Base-by-base conservation (phyloP, 92 coral and sea anemone genomes). In the Anthopleura xanthogrammica region DNA sequence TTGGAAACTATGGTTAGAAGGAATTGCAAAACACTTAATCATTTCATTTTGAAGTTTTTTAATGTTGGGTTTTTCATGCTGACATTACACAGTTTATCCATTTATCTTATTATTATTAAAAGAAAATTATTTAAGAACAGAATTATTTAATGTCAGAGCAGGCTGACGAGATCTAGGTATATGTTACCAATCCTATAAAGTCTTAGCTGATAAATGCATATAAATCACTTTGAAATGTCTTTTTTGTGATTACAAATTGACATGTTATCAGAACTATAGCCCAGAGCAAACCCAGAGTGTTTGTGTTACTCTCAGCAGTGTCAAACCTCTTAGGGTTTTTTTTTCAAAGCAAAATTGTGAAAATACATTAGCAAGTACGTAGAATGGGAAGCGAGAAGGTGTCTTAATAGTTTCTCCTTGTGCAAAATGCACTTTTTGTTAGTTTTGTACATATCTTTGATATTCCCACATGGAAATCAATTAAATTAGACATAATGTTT, bases 191-290 rank as follows among this genome's bases (percentile, higher is more conserved):
- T 68, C 74, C 5, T 13, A 68, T 36, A 12, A 23, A 36, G 41
- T 22, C 41, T 75, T 42, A 4, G 29, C 78, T 75, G 78, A n/a
- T 75, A 50, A 75, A 75, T 42, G 78, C 12, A 43, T 75, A 75
- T 75, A 42, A 42, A 75, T 75, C 78, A 75, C 41, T 75, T 42
- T 75, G 52, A 75, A 75, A 42, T 75, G 13, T 16, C 52, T 2
- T 6, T 74, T 12, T 42, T 9, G 24, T 50, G 57, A 50, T 75
- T 17, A 75, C 17, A 42, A n/a, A 43, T 12, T 40, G 77, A 29
- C 77, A 73, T 14, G 52, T 39, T 42, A 75, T 75, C 55, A 42
- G 78, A 75, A 75, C 16, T 36, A 68, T 75, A 75, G 78, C 78
- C 78, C 17, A 17, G 43, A 75, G 78, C 78, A 75, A 75, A 42